phyloP scores from a whole-genome alignment of 2,888 invertebrate species.

The Noctuana brunneofusca region DNA sequence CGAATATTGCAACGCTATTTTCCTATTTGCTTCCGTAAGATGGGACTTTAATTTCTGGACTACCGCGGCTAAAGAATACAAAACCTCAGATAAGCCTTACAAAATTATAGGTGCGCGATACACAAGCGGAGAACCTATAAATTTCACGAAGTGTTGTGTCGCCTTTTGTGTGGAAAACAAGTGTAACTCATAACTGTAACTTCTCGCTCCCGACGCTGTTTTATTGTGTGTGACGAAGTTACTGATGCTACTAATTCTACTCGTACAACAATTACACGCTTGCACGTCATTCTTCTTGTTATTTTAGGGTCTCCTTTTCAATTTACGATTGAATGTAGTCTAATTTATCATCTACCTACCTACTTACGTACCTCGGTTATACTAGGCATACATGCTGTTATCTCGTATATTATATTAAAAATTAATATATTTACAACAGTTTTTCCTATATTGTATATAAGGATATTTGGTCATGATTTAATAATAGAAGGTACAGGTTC shows the following conservation, averaged over 20 bases:
- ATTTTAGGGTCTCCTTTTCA: neutral
- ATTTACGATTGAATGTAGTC: neutral
- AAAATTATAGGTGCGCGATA: slow-evolving; percentile 23
- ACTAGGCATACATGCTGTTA: too few relatives aligned
- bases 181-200: slow-evolving; percentile 34
- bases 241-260: slow-evolving; percentile 21
- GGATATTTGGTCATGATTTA: too few relatives aligned
- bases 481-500: too few relatives aligned
- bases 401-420: too few relatives aligned
- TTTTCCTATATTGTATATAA: too few relatives aligned
- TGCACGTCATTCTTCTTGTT: slow-evolving; percentile 9
- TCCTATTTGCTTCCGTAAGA: neutral
- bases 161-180: slow-evolving; percentile 33
- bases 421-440: too few relatives aligned
- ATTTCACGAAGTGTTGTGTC: slow-evolving; percentile 26
- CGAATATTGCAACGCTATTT: neutral
- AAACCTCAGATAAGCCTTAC: slow-evolving; percentile 26
- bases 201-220: slow-evolving; percentile 22
- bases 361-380: too few relatives aligned
- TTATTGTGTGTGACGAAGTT: slow-evolving; percentile 29
- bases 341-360: too few relatives aligned
- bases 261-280: slow-evolving; percentile 13
- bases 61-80: slow-evolving; percentile 25
- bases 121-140: slow-evolving; percentile 23
- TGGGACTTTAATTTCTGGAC: slow-evolving; percentile 13